A percentile compares a stretch with the other conserved stretches of the same genome.
Conservation (phyloP, 2,797 vertebrate species). For the Centroberyx gerrardi region DNA sequence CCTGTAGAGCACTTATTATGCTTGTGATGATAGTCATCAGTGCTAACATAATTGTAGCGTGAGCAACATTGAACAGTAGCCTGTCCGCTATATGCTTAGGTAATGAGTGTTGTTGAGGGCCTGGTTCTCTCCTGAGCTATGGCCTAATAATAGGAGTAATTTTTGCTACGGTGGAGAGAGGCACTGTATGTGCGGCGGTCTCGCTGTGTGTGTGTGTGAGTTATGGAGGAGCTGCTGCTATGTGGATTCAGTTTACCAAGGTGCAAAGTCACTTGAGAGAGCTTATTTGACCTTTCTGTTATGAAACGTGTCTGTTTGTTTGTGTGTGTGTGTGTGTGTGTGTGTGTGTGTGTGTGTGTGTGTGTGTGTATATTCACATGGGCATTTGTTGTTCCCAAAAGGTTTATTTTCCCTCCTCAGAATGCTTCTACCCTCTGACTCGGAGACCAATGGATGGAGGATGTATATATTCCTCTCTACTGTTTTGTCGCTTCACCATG, state of each 20-base stretch:
- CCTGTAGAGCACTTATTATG: constrained; percentile 65
- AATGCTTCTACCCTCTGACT: constrained; percentile 40
- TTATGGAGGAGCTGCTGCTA: constrained; percentile 23
- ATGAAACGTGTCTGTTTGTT: constrained; percentile 55
- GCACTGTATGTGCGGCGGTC: constrained; percentile 7
- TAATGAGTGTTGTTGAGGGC: constrained; percentile 62
- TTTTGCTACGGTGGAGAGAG: constrained; percentile 42
- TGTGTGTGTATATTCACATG: constrained; percentile 20
- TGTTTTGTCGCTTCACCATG: constrained; percentile 15
- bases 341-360: constrained; percentile 11
- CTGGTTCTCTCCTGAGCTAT: constrained; percentile 60
- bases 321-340: background rate
- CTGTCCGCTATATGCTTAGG: constrained; percentile 50
- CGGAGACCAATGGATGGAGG: constrained; percentile 28
- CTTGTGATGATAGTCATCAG: constrained; percentile 78
- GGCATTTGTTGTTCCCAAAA: constrained; percentile 47
- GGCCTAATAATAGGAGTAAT: constrained; percentile 67
- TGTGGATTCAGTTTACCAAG: constrained; percentile 18
- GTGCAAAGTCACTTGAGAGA: constrained; percentile 40
- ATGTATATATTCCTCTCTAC: constrained; percentile 21
- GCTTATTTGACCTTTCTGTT: constrained; percentile 53
- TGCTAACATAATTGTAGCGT: constrained; percentile 69
- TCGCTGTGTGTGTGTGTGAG: constrained; percentile 11
- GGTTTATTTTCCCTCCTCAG: constrained; percentile 38
- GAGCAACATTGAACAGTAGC: constrained; percentile 41